A percentile compares a stretch with the other conserved stretches of the same genome.
Conservation (phyloP, 2,797 vertebrate genomes). For the Scleropages formosus region DNA sequence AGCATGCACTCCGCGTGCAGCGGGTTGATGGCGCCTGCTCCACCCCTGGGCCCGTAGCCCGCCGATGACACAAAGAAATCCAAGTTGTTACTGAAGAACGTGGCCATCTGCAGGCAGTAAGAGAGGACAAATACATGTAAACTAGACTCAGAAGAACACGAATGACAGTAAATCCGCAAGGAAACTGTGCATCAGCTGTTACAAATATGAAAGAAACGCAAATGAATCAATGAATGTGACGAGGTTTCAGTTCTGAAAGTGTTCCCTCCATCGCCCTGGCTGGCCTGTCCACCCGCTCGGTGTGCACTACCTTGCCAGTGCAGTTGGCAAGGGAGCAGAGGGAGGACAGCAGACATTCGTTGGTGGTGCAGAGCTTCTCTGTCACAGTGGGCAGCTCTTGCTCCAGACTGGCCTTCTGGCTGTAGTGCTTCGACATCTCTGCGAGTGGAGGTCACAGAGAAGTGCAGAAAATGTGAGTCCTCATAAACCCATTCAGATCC, state of each 20-base stretch:
- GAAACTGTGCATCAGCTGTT: not conserved
- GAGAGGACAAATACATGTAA: not conserved
- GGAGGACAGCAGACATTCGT: slow-evolving; percentile 92
- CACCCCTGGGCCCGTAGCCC: slow-evolving; percentile 80
- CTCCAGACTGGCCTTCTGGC: slow-evolving; percentile 87
- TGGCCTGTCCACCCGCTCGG: not conserved
- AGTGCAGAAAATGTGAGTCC: too few relatives aligned
- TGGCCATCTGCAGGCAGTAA: slow-evolving; percentile 77
- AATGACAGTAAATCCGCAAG: not conserved
- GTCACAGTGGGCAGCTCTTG: slow-evolving; percentile 87
- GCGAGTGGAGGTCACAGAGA: slow-evolving; percentile 34
- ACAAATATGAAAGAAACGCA: not conserved
- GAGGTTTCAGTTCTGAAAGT: not conserved
- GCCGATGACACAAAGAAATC: slow-evolving; percentile 82
- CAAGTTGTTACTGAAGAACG: slow-evolving; percentile 94
- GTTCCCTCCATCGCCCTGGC: not conserved
- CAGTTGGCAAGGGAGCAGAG: slow-evolving; percentile 81
- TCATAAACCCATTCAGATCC: too few relatives aligned
- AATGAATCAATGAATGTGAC: not conserved
- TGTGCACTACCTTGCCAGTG: slow-evolving; percentile 82
- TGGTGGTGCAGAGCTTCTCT: slow-evolving; percentile 92
- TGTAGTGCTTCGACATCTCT: slow-evolving; percentile 94
- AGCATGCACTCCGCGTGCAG: slow-evolving; percentile 87
- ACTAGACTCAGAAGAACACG: not conserved
- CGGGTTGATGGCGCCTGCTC: slow-evolving; percentile 75